Percentiles rank a stretch among this genome's conserved stretches.
Evolutionary conservation across 2,888 invertebrate species (phyloP).

Genomic region (Mesorhabditis sp.): DNA sequence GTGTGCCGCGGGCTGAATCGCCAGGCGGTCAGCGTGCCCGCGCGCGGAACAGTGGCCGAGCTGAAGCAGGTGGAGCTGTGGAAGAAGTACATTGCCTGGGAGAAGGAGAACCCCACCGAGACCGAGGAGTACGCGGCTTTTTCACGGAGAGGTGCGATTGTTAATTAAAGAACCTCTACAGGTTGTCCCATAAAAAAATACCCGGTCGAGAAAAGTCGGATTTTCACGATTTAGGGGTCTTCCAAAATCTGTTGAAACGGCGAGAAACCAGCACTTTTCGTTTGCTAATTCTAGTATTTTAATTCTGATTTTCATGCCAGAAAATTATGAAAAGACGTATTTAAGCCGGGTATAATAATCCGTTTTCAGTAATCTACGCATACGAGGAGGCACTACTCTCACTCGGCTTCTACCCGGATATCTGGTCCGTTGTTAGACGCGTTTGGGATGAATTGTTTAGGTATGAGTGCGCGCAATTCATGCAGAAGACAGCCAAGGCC

Average conservation of each 20-base stretch:
- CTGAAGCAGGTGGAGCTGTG: slow-evolving; percentile 77
- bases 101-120: slow-evolving; percentile 88
- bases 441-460: not conserved
- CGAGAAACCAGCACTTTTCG: too few species aligned
- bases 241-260: too few species aligned
- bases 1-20: slow-evolving; percentile 90
- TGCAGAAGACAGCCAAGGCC: slow-evolving; percentile 88
- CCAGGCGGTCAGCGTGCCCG: slow-evolving; percentile 93
- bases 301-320: too few species aligned
- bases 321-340: too few species aligned
- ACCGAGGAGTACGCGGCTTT: slow-evolving; percentile 91
- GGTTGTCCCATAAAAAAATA: too few species aligned
- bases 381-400: slow-evolving; percentile 95
- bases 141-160: slow-evolving; percentile 70
- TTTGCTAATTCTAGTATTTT: too few species aligned
- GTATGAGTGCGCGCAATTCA: slow-evolving; percentile 91
- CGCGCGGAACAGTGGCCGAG: slow-evolving; percentile 65
- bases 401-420: slow-evolving; percentile 92
- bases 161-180: too few species aligned
- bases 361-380: slow-evolving; percentile 82
- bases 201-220: not conserved
- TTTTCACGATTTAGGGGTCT: too few species aligned
- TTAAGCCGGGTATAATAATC: not conserved
- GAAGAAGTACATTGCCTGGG: slow-evolving; percentile 98
- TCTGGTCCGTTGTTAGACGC: slow-evolving; percentile 69